Base-by-base conservation (phyloP, 2,888 invertebrate genomes). In the Pseudoips prasinana region DNA sequence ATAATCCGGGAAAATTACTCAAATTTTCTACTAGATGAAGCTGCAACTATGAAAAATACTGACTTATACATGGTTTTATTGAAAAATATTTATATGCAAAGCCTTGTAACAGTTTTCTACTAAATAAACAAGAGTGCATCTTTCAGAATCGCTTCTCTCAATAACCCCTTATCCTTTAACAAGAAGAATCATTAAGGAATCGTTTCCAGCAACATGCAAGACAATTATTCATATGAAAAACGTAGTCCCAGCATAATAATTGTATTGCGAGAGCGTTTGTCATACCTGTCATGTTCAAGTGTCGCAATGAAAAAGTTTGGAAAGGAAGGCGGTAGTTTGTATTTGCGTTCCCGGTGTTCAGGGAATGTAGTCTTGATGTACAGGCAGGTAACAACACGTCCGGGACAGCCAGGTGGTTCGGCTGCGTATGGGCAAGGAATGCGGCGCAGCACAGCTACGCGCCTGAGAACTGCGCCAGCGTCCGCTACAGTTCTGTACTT, bases 351-450 rank as follows among this genome's bases (percentile, higher is more conserved):
- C 53, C 56, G 69, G 60, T 68, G 72, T 74, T 67, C 73, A 64
- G 79, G 62, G 79, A 79, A 83, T 81, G 77, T 75, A 62, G 71
- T 71, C 64, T 53, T 52, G 53, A 50, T 56, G 60, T 64, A 54
- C 53, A 49, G 58, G 60, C 64, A 53, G 54, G 69, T 72, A 74
- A 72, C 65, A 69, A 67, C 65, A 64, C 66, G 69, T 81, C 84
- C 83, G 73, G 80, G 83, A 83, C 77, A 68, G 67, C 68, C 80
- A 78, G 81, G 73, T 82, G 80, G 71, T 54, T 62, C 60, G 53
- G 52, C 80, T 74, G 60, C 63, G 66, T 80, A 86, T 73, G 85
- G 87, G 73, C 83, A 86, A 79, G 67, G 86, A 84, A 86, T 86
- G 20, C 64, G 68, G 58, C 52, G 63, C 55, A 56, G 64, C 61